Evolutionary conservation across 1,140 invertebrate genomes (phyloP), one percentile per base, ranked within the genome.

Genomic region (Aleiodes sp.): DNA sequence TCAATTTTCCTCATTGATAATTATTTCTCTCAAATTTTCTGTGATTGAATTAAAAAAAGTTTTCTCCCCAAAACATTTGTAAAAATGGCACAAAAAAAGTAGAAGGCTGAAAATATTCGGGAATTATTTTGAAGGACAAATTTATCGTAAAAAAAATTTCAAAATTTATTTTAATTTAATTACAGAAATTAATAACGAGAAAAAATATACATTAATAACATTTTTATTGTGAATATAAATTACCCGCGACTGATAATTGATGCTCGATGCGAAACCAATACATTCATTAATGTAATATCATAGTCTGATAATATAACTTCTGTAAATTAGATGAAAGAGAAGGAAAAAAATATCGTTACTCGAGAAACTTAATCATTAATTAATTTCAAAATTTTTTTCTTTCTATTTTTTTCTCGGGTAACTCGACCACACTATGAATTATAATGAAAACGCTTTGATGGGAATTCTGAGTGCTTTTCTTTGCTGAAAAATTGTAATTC

Each of bases 121-220:
- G n/a, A n/a, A n/a, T n/a, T n/a, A n/a, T n/a, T n/a, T n/a, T n/a
- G n/a, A n/a, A n/a, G n/a, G n/a, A n/a, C n/a, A n/a, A n/a, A n/a
- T n/a, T n/a, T n/a, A n/a, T n/a, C n/a, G n/a, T n/a, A n/a, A n/a
- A n/a, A n/a, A n/a, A n/a, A n/a, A n/a, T n/a, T n/a, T n/a, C n/a
- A n/a, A n/a, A n/a, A n/a, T n/a, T n/a, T n/a, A n/a, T n/a, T n/a
- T 4, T 35, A 10, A 35, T 35, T 4, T 6, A 35, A 35, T 35
- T 35, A 10, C 4, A 4, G 31, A 35, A 35, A 10, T 35, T 35
- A 14, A 43, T 52, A 65, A 46, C 52, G 41, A 35, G 24, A 16
- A 52, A 65, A 65, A 52, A 65, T 65, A 52, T 65, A 65, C 63
- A 46, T 46, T 46, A 41, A 43, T 64, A 39, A 43, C 46, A 24